These are phyloP conservation scores for Ornithoptera priamus DNA, from an alignment of 2,888 invertebrate species.

Conservation along the genomic window DNA sequence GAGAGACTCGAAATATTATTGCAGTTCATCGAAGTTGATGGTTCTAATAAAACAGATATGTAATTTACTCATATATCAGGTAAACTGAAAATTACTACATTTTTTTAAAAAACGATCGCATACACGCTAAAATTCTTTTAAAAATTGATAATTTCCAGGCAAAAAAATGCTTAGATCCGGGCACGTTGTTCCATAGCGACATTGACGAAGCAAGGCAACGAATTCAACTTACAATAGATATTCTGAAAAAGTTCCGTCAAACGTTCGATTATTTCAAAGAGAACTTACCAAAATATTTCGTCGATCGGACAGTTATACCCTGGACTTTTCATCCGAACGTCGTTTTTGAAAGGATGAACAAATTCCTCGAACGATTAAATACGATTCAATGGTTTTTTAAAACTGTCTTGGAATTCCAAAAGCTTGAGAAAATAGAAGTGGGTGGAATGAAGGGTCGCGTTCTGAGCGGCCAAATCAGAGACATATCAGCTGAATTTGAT, in stretches of 20 bases:
- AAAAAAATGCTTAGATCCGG: constrained; percentile 92
- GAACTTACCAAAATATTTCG: constrained; percentile 83
- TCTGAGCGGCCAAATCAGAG: constrained; percentile 87
- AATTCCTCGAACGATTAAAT: constrained; percentile 86
- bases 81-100: constrained; percentile 47
- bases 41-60: constrained; percentile 93
- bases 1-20: constrained; percentile 94
- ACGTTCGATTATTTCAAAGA: constrained; percentile 86
- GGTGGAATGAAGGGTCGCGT: constrained; percentile 92
- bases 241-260: constrained; percentile 82
- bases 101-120: too few species aligned
- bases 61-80: constrained; percentile 94
- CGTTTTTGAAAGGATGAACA: constrained; percentile 89
- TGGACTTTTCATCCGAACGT: constrained; percentile 93
- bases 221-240: constrained; percentile 84
- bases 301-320: constrained; percentile 74
- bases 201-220: constrained; percentile 95
- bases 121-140: neutral
- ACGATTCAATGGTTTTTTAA: constrained; percentile 94
- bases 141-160: constrained; percentile 80
- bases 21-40: constrained; percentile 92
- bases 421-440: constrained; percentile 96
- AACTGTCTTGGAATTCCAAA: constrained; percentile 95
- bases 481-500: constrained; percentile 91
- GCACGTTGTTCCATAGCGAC: constrained; percentile 96